Evolutionary conservation across 2,888 invertebrate genomes (phyloP).

Genomic region (Caenorhabditis sp.): DNA sequence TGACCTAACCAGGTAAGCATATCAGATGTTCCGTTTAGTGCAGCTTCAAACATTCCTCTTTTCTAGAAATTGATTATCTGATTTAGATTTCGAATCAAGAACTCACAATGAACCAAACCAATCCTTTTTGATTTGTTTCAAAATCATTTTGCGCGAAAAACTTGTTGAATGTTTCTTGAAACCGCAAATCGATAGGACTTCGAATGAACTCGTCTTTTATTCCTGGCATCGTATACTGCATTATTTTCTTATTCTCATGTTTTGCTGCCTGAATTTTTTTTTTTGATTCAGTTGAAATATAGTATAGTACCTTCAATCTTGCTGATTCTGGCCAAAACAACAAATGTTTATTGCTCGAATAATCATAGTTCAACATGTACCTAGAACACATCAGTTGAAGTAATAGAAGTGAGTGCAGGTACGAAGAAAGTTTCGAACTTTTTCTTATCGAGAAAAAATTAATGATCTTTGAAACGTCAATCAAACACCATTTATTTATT

Average conservation of each 20-base stretch:
- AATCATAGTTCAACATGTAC: conserved; percentile 36
- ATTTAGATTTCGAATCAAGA: too few relatives aligned
- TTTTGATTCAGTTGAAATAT: too few relatives aligned
- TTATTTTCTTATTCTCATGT: conserved; percentile 25
- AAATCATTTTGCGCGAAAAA: conserved; percentile 30
- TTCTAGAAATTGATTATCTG: conserved; percentile 65
- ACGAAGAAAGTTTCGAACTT: background rate
- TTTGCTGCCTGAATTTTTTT: conserved; percentile 21
- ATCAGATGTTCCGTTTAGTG: conserved; percentile 85
- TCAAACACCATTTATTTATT: background rate
- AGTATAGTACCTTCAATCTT: conserved; percentile 39
- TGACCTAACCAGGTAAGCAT: conserved; percentile 86
- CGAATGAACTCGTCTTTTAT: conserved; percentile 47
- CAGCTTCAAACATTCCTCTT: conserved; percentile 83
- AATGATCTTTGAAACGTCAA: background rate
- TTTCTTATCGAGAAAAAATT: background rate
- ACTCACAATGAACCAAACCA: conserved; percentile 47
- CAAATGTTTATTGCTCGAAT: conserved; percentile 26
- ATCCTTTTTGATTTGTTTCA: conserved; percentile 36
- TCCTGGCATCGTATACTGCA: conserved; percentile 62
- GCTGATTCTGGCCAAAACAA: conserved; percentile 55
- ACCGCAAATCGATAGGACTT: conserved; percentile 24
- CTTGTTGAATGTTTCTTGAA: conserved; percentile 31
- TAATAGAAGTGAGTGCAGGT: background rate
- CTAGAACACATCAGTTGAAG: background rate